Evolutionary conservation across 2,888 invertebrate species (phyloP).

Genomic region (Spisula subtruncata): DNA sequence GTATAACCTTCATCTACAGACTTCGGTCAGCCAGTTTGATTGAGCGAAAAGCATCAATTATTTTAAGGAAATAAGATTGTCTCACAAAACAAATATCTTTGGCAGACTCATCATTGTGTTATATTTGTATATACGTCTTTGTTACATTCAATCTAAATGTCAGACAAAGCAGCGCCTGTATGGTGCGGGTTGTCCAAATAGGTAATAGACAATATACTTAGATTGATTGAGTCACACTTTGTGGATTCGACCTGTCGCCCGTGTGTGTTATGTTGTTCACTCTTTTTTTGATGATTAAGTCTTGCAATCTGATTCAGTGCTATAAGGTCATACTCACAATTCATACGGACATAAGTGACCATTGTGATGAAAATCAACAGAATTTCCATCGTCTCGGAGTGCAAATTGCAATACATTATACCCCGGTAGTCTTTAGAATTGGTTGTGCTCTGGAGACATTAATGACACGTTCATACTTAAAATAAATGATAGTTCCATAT

Average conservation of each 20-base stretch:
- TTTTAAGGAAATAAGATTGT: constrained; percentile 20
- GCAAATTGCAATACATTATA: no score
- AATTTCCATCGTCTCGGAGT: no score
- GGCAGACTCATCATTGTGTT: constrained; percentile 11
- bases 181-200: not conserved
- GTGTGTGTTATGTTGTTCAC: no score
- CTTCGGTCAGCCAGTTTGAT: not conserved
- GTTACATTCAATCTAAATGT: not conserved
- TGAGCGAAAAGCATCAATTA: not conserved
- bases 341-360: no score
- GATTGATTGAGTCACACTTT: not conserved
- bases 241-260: not conserved
- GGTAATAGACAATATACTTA: not conserved
- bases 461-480: no score
- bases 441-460: no score
- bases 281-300: no score
- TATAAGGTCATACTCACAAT: no score
- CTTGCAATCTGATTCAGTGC: no score
- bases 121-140: not conserved
- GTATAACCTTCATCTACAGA: not conserved
- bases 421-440: no score
- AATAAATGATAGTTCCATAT: no score
- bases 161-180: not conserved
- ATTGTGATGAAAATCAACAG: no score
- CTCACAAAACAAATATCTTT: not conserved